Conservation (phyloP, 1,140 invertebrate genomes). For the Neodiprion virginianus region DNA sequence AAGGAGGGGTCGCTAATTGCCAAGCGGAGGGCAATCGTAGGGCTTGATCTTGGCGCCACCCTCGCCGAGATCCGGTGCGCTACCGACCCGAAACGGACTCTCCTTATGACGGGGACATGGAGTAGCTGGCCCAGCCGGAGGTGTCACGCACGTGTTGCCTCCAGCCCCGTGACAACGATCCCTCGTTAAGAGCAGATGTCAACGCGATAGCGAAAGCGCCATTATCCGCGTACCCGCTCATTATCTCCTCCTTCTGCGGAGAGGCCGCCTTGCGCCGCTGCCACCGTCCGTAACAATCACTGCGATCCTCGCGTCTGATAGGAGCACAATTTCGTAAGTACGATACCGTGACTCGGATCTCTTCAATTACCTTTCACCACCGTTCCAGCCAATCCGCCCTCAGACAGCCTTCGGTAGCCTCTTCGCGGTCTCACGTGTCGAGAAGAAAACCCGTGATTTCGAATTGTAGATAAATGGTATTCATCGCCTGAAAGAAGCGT, state of each 20-base stretch:
- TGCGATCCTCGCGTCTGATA: neutral
- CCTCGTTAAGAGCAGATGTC: conserved; percentile 6
- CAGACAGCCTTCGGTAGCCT: too few species aligned
- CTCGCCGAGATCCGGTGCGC: neutral
- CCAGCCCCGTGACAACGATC: neutral
- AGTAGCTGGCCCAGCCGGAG: neutral
- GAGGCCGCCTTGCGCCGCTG: neutral
- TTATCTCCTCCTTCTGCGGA: neutral
- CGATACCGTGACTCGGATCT: too few species aligned
- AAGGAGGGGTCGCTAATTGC: conserved; percentile 4
- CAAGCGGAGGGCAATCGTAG: neutral
- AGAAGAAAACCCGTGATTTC: too few species aligned
- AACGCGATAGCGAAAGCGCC: conserved; percentile 1
- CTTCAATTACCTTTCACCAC: too few species aligned
- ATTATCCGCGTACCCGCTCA: conserved; percentile 4
- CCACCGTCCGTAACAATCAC: neutral
- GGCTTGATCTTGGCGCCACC: conserved; percentile 4
- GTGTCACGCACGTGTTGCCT: conserved; percentile 4
- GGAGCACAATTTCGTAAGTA: neutral
- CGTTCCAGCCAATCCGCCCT: too few species aligned
- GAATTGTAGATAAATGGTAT: too few species aligned
- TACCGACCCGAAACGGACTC: neutral
- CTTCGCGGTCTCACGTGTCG: too few species aligned
- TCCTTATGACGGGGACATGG: neutral
- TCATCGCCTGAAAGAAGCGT: too few species aligned